phyloP scores from a whole-genome alignment of 2,797 vertebrate species.

The Xenops minutus region DNA sequence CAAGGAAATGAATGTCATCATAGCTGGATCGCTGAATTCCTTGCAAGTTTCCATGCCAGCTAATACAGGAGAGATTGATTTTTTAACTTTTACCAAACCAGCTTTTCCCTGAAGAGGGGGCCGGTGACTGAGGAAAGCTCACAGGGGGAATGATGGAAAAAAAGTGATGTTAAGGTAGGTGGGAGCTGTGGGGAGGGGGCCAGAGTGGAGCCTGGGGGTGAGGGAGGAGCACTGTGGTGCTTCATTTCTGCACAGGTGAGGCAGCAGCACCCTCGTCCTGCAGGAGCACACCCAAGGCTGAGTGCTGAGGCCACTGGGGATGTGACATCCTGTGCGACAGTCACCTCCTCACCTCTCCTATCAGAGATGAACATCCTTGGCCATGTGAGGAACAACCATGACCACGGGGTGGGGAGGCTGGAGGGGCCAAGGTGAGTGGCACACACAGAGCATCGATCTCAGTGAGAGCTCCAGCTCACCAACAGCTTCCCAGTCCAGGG shows the following conservation, averaged over 20 bases:
- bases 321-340: not conserved
- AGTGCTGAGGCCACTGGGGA: not conserved
- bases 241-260: not conserved
- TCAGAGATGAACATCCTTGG: fast-evolving
- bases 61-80: not conserved
- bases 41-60: not conserved
- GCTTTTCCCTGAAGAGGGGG: not conserved
- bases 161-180: not conserved
- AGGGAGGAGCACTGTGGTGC: not conserved
- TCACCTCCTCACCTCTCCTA: fast-evolving
- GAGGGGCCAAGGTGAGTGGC: not conserved
- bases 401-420: fast-evolving
- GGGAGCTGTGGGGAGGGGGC: not conserved
- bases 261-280: not conserved
- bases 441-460: not conserved
- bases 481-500: not conserved
- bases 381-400: fast-evolving
- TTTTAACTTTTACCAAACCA: not conserved
- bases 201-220: fast-evolving
- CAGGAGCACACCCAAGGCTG: fast-evolving
- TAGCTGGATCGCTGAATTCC: not conserved
- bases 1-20: not conserved
- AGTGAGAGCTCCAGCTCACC: not conserved
- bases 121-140: not conserved
- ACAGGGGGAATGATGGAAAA: not conserved